Evolutionary conservation across 2,797 vertebrate species (phyloP).

Genomic region (Cirrhinus mrigala): DNA sequence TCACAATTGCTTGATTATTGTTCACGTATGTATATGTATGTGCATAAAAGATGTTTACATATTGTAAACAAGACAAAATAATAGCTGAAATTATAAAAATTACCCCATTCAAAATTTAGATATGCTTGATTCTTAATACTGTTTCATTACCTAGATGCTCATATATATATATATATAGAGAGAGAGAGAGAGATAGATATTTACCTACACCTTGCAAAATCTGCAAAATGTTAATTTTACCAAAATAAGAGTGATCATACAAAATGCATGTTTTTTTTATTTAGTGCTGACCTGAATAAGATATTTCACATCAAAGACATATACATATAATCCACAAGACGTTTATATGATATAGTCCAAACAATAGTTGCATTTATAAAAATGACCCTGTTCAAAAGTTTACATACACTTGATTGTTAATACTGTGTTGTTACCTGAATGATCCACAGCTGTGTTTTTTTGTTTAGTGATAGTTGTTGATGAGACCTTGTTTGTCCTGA

Average conservation of each 20-base stretch:
- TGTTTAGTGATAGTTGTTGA: not conserved
- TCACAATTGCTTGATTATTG: conserved; percentile 7
- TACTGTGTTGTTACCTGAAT: not conserved
- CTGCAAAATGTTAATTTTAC: too few species aligned
- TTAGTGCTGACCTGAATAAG: too few species aligned
- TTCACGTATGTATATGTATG: not conserved
- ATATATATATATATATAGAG: too few species aligned
- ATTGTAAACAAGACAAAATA: not conserved
- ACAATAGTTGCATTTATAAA: not conserved
- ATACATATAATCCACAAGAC: not conserved
- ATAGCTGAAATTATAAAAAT: not conserved
- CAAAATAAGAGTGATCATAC: too few species aligned
- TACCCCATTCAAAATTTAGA: not conserved
- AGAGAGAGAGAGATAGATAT: too few species aligned
- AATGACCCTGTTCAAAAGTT: not conserved
- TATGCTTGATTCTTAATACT: not conserved
- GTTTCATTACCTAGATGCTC: not conserved
- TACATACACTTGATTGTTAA: not conserved
- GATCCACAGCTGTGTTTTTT: not conserved
- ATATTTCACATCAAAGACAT: not conserved
- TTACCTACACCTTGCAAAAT: too few species aligned
- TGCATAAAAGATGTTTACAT: not conserved
- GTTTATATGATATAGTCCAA: too few species aligned
- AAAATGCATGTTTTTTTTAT: too few species aligned
- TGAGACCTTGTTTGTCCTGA: not conserved